These are phyloP conservation scores for Lophura nycthemera DNA, from an alignment of 2,113 vertebrate genomes.

Conservation along the genomic window DNA sequence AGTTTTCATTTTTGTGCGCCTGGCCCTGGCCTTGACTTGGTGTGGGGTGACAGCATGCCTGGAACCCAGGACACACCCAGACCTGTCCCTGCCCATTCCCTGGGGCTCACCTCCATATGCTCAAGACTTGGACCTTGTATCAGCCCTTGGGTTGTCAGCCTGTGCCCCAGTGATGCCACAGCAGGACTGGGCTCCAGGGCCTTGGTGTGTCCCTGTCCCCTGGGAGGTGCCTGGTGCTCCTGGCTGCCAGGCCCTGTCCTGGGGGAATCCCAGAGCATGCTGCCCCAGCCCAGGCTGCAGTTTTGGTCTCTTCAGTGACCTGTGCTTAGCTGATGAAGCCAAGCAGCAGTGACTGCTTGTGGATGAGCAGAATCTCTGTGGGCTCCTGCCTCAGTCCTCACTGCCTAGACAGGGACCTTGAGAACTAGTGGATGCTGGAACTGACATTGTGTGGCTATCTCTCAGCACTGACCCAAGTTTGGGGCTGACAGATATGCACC, in stretches of 20 bases:
- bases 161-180: fast-evolving
- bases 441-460: no score
- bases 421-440: background rate
- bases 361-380: background rate
- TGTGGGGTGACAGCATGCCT: fast-evolving
- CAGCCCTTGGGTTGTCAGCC: background rate
- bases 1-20: background rate
- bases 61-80: background rate
- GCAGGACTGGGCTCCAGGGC: background rate
- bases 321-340: background rate
- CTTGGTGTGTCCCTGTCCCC: background rate
- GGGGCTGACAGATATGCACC: fast-evolving
- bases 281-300: background rate
- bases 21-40: background rate
- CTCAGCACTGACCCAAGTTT: background rate
- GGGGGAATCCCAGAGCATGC: fast-evolving
- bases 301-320: background rate
- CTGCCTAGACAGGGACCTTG: background rate
- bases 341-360: background rate
- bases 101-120: fast-evolving
- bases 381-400: background rate
- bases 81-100: background rate
- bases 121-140: fast-evolving
- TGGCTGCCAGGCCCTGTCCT: background rate
- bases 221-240: background rate